Conservation (phyloP, 2,888 invertebrate species). For the Leucophora obtusa region DNA sequence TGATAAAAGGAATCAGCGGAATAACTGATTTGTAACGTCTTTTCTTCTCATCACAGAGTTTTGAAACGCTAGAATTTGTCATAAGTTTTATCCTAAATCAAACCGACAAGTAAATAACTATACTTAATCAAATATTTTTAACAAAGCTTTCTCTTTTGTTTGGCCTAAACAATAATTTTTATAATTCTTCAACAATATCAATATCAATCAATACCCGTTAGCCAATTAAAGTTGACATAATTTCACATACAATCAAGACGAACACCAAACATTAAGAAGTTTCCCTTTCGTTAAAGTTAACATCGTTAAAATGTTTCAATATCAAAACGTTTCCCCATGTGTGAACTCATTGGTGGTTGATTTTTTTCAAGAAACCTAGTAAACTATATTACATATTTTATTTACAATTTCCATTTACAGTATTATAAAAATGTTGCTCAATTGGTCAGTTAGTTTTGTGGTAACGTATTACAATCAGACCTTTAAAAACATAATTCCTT, state of each 20-base stretch:
- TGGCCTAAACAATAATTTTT: background rate
- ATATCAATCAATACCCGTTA: slow-evolving; percentile 46
- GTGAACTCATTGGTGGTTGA: background rate
- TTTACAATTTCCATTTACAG: slow-evolving; percentile 8
- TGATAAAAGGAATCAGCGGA: no score
- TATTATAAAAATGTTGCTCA: slow-evolving; percentile 30
- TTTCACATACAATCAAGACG: slow-evolving; percentile 17
- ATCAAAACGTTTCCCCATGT: slow-evolving; percentile 8
- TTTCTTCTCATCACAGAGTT: background rate
- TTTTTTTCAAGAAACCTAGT: slow-evolving; percentile 22
- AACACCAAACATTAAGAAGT: slow-evolving; percentile 15
- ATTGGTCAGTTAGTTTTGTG: slow-evolving; percentile 36
- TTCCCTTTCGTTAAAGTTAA: slow-evolving; percentile 47
- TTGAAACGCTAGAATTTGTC: slow-evolving; percentile 2
- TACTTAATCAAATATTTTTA: slow-evolving; percentile 20
- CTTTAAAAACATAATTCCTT: no score
- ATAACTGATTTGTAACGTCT: no score
- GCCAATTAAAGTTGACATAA: slow-evolving; percentile 48
- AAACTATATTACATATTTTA: slow-evolving; percentile 24
- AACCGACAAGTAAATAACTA: slow-evolving; percentile 16
- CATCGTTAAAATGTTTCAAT: slow-evolving; percentile 25
- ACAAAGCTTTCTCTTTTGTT: slow-evolving; percentile 46
- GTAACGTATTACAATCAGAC: no score
- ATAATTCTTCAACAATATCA: slow-evolving; percentile 20
- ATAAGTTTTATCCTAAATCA: slow-evolving; percentile 13